A percentile compares a stretch with the other conserved stretches of the same genome.
Conservation (phyloP, 2,113 vertebrate species). For the Semnornis frantzii region DNA sequence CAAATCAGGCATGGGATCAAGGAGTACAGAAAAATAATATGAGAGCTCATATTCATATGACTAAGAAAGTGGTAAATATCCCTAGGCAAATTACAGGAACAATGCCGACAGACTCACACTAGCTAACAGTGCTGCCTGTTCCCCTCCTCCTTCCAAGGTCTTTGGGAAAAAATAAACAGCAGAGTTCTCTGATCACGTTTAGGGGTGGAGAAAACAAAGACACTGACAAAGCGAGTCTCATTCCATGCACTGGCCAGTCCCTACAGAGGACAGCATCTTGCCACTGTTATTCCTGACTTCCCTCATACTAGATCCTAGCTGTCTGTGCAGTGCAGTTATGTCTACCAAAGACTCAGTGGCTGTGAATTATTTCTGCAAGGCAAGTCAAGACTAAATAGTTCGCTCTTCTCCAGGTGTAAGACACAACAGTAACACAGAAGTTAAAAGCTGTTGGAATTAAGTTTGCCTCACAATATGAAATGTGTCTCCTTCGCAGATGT, state of each 20-base stretch:
- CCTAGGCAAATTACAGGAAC: background rate
- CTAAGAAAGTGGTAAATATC: background rate
- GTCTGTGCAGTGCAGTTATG: background rate
- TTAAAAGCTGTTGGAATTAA: background rate
- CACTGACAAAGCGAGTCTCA: background rate
- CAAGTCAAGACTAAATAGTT: background rate
- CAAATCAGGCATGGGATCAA: background rate
- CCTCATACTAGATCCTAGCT: background rate
- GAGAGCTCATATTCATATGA: background rate
- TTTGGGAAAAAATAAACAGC: background rate
- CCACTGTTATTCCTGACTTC: background rate
- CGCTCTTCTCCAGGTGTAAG: background rate
- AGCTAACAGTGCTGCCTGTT: background rate
- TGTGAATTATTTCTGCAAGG: background rate
- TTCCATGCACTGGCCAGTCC: rapidly evolving
- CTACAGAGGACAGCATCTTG: background rate
- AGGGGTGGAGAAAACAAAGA: background rate
- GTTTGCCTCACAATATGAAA: background rate
- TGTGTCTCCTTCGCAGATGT: rapidly evolving
- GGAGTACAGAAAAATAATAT: background rate
- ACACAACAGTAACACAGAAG: background rate
- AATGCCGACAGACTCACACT: background rate
- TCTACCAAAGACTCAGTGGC: background rate
- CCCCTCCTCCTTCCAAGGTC: background rate
- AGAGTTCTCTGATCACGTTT: background rate